These are phyloP conservation scores for Vombatus ursinus DNA, from an alignment of 2,113 vertebrate species.

Conservation along the genomic window DNA sequence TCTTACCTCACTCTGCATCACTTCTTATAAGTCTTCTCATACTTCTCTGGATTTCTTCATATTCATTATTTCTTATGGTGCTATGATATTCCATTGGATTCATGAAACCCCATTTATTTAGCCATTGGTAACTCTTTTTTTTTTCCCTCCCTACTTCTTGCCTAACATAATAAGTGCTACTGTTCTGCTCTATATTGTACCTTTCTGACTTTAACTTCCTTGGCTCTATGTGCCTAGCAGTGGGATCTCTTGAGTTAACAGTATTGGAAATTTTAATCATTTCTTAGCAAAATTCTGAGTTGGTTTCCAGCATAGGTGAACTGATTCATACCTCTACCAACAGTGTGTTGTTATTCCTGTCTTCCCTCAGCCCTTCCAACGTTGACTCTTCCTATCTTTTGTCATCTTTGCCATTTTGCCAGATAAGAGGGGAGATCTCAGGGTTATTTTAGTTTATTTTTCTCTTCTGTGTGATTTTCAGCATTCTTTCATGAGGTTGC, in stretches of 20 bases:
- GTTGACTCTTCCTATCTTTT: background rate
- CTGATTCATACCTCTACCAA: background rate
- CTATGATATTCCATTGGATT: background rate
- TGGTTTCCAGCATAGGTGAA: background rate
- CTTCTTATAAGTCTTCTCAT: background rate
- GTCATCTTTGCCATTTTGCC: background rate
- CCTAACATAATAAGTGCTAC: background rate
- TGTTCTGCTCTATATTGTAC: background rate
- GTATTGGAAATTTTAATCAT: background rate
- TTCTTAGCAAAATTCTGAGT: background rate
- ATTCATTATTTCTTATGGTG: background rate
- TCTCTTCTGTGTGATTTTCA: background rate
- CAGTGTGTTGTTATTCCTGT: background rate
- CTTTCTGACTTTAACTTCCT: background rate
- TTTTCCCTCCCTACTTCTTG: background rate
- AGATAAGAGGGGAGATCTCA: background rate
- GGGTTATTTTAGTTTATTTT: background rate
- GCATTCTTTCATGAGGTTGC: background rate
- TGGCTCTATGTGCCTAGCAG: background rate
- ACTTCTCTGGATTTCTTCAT: background rate
- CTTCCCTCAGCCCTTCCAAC: background rate
- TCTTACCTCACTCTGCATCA: background rate
- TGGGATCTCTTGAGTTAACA: background rate
- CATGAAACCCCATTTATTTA: background rate
- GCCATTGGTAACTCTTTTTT: background rate